Evolutionary conservation across 2,888 invertebrate species (phyloP).

Genomic region (Carpatolechia fugitivella): DNA sequence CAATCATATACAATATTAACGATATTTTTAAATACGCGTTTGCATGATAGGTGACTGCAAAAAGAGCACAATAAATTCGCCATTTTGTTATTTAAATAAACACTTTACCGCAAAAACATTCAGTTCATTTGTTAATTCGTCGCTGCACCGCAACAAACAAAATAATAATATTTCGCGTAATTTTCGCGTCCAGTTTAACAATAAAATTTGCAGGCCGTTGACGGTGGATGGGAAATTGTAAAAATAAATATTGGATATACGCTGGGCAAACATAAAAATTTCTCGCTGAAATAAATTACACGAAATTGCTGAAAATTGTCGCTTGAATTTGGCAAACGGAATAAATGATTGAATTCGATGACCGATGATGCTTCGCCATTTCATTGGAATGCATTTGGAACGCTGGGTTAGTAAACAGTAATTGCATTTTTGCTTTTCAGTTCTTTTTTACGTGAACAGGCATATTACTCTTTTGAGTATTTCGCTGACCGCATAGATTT

Average conservation of each 20-base stretch:
- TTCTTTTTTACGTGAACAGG: no score
- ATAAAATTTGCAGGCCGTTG: slow-evolving; percentile 11
- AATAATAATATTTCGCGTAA: slow-evolving; percentile 10
- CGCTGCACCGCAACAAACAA: slow-evolving; percentile 2
- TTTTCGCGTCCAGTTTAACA: slow-evolving; percentile 9
- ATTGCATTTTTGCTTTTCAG: no score
- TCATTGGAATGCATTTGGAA: background rate
- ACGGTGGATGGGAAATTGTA: slow-evolving; percentile 11
- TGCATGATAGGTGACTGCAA: no score
- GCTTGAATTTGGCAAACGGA: background rate
- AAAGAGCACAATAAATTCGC: no score
- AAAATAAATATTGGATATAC: slow-evolving; percentile 20
- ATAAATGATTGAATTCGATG: background rate
- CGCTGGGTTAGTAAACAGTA: no score
- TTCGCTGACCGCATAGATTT: no score
- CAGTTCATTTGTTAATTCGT: background rate
- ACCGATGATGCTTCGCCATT: background rate
- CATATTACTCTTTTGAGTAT: no score
- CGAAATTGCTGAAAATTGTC: background rate
- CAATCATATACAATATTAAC: no score
- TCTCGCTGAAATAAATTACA: slow-evolving; percentile 2
- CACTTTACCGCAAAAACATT: background rate
- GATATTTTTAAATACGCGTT: no score
- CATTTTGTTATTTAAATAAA: background rate
- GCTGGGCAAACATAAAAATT: background rate